Conservation (phyloP, 2,113 vertebrate species). For the Sceloporus undulatus region DNA sequence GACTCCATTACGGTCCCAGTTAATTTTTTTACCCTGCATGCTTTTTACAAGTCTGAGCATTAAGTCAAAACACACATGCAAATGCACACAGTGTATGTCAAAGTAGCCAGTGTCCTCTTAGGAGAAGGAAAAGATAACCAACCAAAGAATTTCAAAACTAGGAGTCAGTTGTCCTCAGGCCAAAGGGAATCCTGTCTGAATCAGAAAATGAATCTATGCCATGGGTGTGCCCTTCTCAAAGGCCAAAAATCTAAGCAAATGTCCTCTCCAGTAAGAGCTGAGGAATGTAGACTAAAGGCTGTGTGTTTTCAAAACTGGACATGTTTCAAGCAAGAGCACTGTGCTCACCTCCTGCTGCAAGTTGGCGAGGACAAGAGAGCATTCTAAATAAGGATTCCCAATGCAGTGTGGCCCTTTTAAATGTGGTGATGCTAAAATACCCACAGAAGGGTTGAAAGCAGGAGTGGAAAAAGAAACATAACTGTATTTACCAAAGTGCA, state of each 20-base stretch:
- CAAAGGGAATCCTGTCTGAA: neutral
- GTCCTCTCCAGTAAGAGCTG: neutral
- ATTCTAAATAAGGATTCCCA: neutral
- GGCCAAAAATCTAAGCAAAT: neutral
- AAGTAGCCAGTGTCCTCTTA: neutral
- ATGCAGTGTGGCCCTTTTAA: neutral
- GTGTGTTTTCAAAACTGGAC: constrained; percentile 1
- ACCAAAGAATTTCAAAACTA: rapidly evolving
- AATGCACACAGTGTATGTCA: neutral
- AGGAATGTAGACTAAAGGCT: constrained; percentile 7
- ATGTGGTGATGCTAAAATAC: neutral
- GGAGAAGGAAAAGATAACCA: neutral
- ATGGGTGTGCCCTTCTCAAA: neutral
- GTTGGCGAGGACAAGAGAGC: no score
- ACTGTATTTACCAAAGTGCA: no score
- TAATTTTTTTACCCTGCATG: neutral
- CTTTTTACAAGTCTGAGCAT: neutral
- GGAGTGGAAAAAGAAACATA: no score
- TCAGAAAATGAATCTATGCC: neutral
- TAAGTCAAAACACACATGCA: neutral
- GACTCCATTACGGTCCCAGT: neutral
- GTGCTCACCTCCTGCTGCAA: neutral
- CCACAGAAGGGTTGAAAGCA: neutral
- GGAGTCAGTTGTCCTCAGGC: neutral
- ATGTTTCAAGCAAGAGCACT: neutral